Percentiles rank a stretch among this genome's conserved stretches.
Conservation (phyloP, 2,113 vertebrate genomes). For the Trematomus loennbergii region DNA sequence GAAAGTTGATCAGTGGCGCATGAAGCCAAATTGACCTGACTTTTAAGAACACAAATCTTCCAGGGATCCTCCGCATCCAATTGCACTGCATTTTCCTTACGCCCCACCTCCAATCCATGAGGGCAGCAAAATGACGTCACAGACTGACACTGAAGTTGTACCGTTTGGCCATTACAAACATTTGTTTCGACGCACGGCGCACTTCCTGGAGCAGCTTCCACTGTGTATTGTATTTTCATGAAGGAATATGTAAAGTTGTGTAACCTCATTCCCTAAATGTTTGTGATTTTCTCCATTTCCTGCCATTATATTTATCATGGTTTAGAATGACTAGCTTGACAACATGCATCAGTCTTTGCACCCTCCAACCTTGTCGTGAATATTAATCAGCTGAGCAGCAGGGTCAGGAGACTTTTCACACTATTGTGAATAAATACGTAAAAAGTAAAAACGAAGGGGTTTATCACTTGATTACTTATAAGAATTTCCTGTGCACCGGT, state of each 20-base stretch:
- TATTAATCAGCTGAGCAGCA: constrained; percentile 34
- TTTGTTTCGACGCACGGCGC: too few relatives aligned
- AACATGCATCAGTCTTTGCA: background rate
- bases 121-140: too few relatives aligned
- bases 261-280: constrained; percentile 29
- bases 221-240: background rate
- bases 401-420: background rate
- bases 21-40: too few relatives aligned
- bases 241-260: constrained; percentile 14
- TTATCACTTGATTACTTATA: background rate
- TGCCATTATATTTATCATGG: constrained; percentile 50
- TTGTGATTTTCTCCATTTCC: constrained; percentile 30
- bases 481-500: background rate
- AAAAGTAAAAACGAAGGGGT: background rate
- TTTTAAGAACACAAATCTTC: too few relatives aligned
- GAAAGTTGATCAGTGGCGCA: too few relatives aligned
- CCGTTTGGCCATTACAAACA: too few relatives aligned
- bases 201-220: background rate
- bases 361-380: constrained; percentile 22
- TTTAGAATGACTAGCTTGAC: constrained; percentile 24
- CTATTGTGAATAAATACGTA: background rate
- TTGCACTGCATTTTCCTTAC: too few relatives aligned
- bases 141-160: too few relatives aligned
- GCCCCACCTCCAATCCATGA: too few relatives aligned
- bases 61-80: too few relatives aligned